Conservation (phyloP, 37 sponge, comb jelly and placozoan species). For the Aphrocallistes beatrix region DNA sequence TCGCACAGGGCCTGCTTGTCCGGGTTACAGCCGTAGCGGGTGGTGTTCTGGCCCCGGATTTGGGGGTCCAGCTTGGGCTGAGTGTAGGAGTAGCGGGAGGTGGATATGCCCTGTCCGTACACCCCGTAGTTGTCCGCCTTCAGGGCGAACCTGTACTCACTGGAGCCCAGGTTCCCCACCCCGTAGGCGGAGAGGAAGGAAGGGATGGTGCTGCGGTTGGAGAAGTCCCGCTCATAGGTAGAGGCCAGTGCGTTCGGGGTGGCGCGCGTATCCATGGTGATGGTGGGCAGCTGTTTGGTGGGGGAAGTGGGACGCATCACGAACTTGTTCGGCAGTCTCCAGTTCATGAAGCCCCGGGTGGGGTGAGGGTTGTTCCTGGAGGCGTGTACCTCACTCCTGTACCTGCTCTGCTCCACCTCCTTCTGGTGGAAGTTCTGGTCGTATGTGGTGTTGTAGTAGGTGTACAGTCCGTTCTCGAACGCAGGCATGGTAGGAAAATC, state of each 20-base stretch:
- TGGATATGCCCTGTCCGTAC: neutral
- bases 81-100: constrained; percentile 9
- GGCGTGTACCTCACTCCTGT: constrained; percentile 7
- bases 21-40: neutral
- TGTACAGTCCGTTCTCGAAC: neutral
- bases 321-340: constrained; percentile 16
- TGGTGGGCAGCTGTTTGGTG: neutral
- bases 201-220: neutral
- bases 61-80: neutral
- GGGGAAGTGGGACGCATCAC: neutral
- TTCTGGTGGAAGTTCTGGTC: neutral
- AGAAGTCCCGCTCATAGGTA: constrained; percentile 1
- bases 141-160: constrained; percentile 3
- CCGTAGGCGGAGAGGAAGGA: neutral
- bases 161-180: constrained; percentile 2
- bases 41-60: neutral
- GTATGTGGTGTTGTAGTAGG: neutral
- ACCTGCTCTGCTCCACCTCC: neutral
- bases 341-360: neutral
- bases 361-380: neutral
- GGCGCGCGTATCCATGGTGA: constrained; percentile 1
- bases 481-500: constrained; percentile 4
- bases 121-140: constrained; percentile 6
- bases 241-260: neutral
- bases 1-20: neutral